Evolutionary conservation across 37 sponge, comb jelly and placozoan species (phyloP).

Genomic region (Chondrosia reniformis): DNA sequence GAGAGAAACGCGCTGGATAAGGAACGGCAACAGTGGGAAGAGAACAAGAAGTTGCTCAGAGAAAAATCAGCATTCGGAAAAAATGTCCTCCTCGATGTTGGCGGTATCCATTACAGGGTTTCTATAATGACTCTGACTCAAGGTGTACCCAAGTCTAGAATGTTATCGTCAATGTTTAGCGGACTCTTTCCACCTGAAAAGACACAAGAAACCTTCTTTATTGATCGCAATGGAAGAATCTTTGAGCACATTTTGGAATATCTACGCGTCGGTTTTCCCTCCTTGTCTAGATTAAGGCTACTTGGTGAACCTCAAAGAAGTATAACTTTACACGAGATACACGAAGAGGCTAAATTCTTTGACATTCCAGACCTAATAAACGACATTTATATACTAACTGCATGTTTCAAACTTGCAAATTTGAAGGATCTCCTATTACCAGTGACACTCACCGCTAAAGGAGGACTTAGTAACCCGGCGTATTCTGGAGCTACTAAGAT

Average conservation of each 20-base stretch:
- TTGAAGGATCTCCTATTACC: background rate
- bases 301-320: constrained; percentile 6
- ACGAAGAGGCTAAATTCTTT: constrained; percentile 20
- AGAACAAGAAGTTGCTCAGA: constrained; percentile 8
- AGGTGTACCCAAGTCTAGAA: background rate
- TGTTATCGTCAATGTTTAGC: constrained; percentile 16
- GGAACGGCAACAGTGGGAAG: background rate
- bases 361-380: constrained; percentile 16
- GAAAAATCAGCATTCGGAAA: constrained; percentile 16
- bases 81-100: constrained; percentile 7
- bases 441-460: background rate
- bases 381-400: background rate
- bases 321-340: background rate
- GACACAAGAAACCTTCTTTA: constrained; percentile 14
- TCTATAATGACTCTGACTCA: background rate
- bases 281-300: background rate
- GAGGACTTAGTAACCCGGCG: no score
- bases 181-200: constrained; percentile 11
- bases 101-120: constrained; percentile 7
- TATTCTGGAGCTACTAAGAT: background rate
- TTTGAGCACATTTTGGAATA: constrained; percentile 22
- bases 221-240: constrained; percentile 11
- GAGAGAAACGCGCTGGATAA: background rate
- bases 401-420: background rate
- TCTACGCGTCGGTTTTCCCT: background rate